Evolutionary conservation across 2,797 vertebrate genomes (phyloP), one percentile per base, ranked within the genome.

Genomic region (Jordanella pulchra): DNA sequence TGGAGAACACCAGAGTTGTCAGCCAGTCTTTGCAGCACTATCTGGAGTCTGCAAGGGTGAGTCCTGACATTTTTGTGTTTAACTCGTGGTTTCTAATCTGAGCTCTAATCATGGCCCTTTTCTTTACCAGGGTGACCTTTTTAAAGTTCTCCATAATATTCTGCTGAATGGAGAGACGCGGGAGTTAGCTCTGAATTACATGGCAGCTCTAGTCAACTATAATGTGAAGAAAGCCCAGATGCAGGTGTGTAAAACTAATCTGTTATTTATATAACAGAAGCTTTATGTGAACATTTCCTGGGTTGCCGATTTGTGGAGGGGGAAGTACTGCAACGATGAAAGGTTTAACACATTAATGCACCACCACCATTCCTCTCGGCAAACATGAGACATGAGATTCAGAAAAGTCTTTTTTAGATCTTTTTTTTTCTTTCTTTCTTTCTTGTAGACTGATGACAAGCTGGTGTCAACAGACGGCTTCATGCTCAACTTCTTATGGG

Each of bases 141-240:
- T 99, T 90, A 99, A 99, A 94, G 94, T 97, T 81, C 94, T 99
- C 17, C 98, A 99, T 72, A 98, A 97, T 61, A 89, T 99, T 87
- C 89, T 99, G 71, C 92, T 99, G 56, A 99, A 99, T 0, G 97
- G 98, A 47, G 98, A 99, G 87, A 99, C 98, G 0, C 95, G 98
- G 2, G 98, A 99, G 83, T 95, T 95, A 0, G 97, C 98, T 60
- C 96, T 99, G 2, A 91, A 93, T 86, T 99, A 98, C 92, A 99
- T 99, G 98, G 97, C 97, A 68, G 95, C 97, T 83, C 54, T 98
- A 51, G 97, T 99, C 89, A 99, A 98, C 69, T 95, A 96, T 88
- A 99, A 99, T 90, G 96, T 98, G 94, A 99, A 99, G 86, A 99
- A 99, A 89, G 96, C 98, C 1, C 98, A 99, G 89, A 97, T 99